Conservation (phyloP, 2,888 invertebrate species). For the Mystacides longicornis region DNA sequence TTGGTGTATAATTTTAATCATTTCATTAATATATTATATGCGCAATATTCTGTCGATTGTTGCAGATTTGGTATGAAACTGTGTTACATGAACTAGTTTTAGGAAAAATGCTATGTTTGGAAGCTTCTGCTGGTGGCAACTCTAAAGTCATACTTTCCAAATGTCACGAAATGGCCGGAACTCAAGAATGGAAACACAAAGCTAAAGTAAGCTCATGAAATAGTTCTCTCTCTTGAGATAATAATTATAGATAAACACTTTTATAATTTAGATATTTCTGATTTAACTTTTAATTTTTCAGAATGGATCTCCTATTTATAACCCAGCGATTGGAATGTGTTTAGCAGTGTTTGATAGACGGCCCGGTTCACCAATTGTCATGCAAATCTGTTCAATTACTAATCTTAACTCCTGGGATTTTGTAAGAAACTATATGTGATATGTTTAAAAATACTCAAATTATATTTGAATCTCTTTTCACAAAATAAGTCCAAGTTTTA, state of each 20-base stretch:
- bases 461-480: no score
- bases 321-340: conserved; percentile 80
- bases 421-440: conserved; percentile 32
- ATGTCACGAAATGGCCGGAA: conserved; percentile 86
- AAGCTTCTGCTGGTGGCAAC: conserved; percentile 53
- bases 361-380: conserved; percentile 36
- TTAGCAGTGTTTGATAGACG: conserved; percentile 51
- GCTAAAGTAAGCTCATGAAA: conserved; percentile 47
- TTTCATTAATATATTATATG: no score
- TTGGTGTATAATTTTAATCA: no score
- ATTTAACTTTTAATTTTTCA: conserved; percentile 33
- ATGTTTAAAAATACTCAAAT: no score
- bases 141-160: conserved; percentile 70
- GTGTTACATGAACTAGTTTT: conserved; percentile 75
- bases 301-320: conserved; percentile 72
- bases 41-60: no score
- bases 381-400: conserved; percentile 44
- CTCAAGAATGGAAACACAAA: conserved; percentile 88
- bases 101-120: conserved; percentile 77
- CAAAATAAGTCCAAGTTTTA: no score
- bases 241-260: background rate
- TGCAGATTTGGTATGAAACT: conserved; percentile 78
- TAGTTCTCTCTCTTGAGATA: background rate
- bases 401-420: conserved; percentile 45
- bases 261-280: no score